Percentiles rank a stretch among this genome's conserved stretches.
Conservation (phyloP, 2,888 invertebrate genomes). For the Andricus quercusramuli region DNA sequence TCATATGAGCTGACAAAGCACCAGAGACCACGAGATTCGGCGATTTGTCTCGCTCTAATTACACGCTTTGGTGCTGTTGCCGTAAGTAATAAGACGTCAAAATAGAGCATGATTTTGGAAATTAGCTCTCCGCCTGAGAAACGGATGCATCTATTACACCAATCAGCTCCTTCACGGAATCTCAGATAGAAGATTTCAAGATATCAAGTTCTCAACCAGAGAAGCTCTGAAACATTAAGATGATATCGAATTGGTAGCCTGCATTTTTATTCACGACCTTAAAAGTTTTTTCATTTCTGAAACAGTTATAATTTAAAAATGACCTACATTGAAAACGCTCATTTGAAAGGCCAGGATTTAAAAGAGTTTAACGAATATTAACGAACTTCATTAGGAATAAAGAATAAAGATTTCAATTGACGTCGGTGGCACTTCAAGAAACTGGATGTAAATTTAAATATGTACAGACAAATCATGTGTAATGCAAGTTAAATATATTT, state of each 20-base stretch:
- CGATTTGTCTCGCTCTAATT: constrained; percentile 53
- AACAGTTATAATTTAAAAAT: too few relatives aligned
- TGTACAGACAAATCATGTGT: too few relatives aligned
- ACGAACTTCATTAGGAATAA: too few relatives aligned
- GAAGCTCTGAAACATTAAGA: not conserved
- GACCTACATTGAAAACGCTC: too few relatives aligned
- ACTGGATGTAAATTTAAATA: too few relatives aligned
- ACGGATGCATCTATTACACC: constrained; percentile 15
- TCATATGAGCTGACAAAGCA: constrained; percentile 54
- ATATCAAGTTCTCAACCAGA: not conserved
- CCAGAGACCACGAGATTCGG: constrained; percentile 53
- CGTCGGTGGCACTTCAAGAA: too few relatives aligned
- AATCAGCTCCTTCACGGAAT: not conserved
- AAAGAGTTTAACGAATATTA: too few relatives aligned
- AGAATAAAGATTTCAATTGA: too few relatives aligned
- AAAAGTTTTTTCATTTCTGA: too few relatives aligned
- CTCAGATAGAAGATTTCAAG: not conserved
- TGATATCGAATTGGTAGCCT: not conserved
- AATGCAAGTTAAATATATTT: too few relatives aligned
- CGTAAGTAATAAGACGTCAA: constrained; percentile 36
- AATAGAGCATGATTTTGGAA: constrained; percentile 29
- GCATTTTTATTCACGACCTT: not conserved
- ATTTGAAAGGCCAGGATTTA: too few relatives aligned
- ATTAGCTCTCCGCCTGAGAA: constrained; percentile 13
- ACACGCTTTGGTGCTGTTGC: constrained; percentile 44